Percentiles rank a stretch among this genome's conserved stretches.
Evolutionary conservation across 23 tunicate genomes (phyloP).

Genomic region (Styela plicata): DNA sequence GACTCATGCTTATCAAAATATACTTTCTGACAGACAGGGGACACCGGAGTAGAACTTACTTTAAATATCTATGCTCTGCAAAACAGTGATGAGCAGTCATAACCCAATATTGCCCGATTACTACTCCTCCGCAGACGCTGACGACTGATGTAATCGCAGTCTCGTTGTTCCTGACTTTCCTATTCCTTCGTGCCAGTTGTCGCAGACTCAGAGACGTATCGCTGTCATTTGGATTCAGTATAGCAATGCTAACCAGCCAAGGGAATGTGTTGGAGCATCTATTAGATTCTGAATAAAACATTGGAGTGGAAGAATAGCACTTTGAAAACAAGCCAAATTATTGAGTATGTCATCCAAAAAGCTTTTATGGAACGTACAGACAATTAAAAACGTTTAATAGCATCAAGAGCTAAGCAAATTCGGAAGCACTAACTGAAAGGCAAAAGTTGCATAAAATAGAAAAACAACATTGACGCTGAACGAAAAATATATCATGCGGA

Average conservation of each 20-base stretch:
- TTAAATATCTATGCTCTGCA: slow-evolving; percentile 2
- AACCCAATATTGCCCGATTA: slow-evolving; percentile 10
- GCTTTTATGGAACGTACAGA: no score
- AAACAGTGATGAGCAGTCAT: slow-evolving; percentile 21
- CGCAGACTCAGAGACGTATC: not conserved
- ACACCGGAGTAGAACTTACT: no score
- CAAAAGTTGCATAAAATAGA: no score
- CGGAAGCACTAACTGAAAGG: no score
- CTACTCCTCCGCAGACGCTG: slow-evolving; percentile 21
- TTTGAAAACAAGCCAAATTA: no score
- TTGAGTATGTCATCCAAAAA: no score
- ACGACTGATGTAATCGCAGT: slow-evolving; percentile 3
- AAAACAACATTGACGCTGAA: no score
- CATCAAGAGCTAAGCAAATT: no score
- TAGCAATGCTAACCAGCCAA: slow-evolving; percentile 30
- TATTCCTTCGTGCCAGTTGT: slow-evolving; percentile 17
- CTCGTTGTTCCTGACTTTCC: slow-evolving; percentile 11
- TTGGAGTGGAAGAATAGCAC: not conserved
- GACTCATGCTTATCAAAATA: no score
- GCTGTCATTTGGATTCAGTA: slow-evolving; percentile 15
- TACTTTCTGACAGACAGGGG: no score
- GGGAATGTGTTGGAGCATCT: slow-evolving; percentile 5
- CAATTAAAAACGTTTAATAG: no score
- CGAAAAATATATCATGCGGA: no score
- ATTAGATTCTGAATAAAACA: not conserved